Percentiles rank a stretch among this genome's conserved stretches.
These are phyloP conservation scores for Lydus trimaculatus DNA, from an alignment of 2,888 invertebrate genomes.

Conservation along the genomic window DNA sequence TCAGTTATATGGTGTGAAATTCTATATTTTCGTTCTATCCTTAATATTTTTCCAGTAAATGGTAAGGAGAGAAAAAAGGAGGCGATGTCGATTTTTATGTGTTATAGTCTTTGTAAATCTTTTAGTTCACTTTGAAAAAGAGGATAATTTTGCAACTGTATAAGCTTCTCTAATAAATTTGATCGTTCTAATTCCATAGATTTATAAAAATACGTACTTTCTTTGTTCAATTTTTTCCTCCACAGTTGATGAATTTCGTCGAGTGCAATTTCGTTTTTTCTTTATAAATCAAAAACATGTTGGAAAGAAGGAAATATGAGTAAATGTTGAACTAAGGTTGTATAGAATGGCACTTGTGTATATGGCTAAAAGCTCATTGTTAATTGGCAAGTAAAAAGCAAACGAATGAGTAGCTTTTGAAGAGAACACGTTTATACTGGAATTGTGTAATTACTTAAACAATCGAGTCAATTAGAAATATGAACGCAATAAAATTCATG, in stretches of 20 bases:
- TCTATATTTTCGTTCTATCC: conserved; percentile 10
- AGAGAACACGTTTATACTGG: conserved; percentile 24
- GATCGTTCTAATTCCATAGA: not conserved
- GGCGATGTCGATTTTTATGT: conserved; percentile 16
- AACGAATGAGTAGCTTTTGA: conserved; percentile 24
- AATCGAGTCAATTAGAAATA: conserved; percentile 22
- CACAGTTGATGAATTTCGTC: not conserved
- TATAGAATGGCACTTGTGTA: conserved; percentile 30
- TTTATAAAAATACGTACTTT: not conserved
- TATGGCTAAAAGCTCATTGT: conserved; percentile 43
- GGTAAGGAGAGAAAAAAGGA: not conserved
- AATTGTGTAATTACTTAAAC: conserved; percentile 25
- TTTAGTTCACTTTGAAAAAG: conserved; percentile 1
- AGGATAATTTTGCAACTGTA: conserved; percentile 20
- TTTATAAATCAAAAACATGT: not conserved
- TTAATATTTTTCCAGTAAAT: not conserved
- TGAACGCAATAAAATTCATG: not conserved
- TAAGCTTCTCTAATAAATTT: not conserved
- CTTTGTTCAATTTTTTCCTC: not conserved
- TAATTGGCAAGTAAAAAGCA: conserved; percentile 44
- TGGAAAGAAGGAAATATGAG: not conserved
- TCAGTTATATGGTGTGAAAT: conserved; percentile 29
- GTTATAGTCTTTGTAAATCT: conserved; percentile 18
- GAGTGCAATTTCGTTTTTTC: not conserved
- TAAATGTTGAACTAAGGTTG: conserved; percentile 17